Evolutionary conservation across 2,113 vertebrate genomes (phyloP).

Genomic region (Cisticola juncidis): DNA sequence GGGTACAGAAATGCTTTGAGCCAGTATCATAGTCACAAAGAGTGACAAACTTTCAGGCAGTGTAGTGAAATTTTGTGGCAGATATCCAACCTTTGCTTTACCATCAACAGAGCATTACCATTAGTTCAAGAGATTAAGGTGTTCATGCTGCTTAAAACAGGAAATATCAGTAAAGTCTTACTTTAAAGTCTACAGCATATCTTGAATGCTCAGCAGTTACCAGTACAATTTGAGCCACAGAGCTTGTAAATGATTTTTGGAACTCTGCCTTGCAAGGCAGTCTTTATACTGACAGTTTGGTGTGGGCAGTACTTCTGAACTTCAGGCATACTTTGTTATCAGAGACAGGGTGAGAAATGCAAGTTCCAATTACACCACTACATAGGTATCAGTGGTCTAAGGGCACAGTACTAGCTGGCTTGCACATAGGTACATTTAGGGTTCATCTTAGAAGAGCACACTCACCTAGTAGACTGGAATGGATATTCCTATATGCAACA

Average conservation of each 20-base stretch:
- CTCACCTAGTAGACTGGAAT: neutral
- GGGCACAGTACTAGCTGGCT: neutral
- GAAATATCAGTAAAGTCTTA: neutral
- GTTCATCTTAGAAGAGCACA: neutral
- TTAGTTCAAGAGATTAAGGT: neutral
- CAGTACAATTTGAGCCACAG: neutral
- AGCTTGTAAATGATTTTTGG: neutral
- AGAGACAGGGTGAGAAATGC: neutral
- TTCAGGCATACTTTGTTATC: neutral
- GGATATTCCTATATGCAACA: neutral
- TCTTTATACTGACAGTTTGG: neutral
- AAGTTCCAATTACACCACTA: neutral
- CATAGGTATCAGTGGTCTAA: neutral
- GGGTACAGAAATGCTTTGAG: neutral
- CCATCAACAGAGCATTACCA: neutral
- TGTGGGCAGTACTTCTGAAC: neutral
- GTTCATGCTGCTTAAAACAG: neutral
- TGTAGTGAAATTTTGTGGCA: neutral
- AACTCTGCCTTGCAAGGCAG: neutral
- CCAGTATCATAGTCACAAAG: neutral
- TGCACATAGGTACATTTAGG: neutral
- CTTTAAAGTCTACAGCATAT: neutral
- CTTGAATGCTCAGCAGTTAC: neutral
- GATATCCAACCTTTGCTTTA: neutral
- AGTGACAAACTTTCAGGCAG: neutral